A percentile compares a stretch with the other conserved stretches of the same genome.
These are phyloP conservation scores for Podarcis raffonei DNA, from an alignment of 2,113 vertebrate genomes.

Conservation along the genomic window DNA sequence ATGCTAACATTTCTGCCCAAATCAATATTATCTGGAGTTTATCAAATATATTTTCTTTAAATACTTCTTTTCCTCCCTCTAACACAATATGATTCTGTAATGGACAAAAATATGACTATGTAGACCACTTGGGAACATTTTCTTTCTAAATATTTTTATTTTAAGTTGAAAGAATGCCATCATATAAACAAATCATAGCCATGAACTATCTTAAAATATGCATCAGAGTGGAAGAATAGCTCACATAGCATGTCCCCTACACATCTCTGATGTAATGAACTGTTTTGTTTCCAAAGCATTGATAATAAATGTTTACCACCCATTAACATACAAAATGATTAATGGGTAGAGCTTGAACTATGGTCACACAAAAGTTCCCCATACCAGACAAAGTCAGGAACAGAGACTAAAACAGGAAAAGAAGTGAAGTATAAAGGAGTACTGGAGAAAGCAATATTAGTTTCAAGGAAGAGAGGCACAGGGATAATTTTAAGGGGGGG, in stretches of 20 bases:
- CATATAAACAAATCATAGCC: slow-evolving; percentile 45
- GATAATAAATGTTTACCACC: slow-evolving; percentile 4
- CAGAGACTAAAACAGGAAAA: slow-evolving; percentile 8
- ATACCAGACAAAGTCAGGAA: slow-evolving; percentile 31
- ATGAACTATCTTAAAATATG: slow-evolving; percentile 39
- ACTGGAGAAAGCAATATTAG: slow-evolving; percentile 17
- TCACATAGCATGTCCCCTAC: neutral
- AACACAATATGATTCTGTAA: slow-evolving; percentile 16
- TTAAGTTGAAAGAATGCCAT: slow-evolving; percentile 59
- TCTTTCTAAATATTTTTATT: slow-evolving; percentile 66
- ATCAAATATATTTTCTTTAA: slow-evolving; percentile 56
- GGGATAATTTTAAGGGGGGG: too few species aligned
- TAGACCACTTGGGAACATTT: slow-evolving; percentile 49
- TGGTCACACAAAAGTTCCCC: neutral
- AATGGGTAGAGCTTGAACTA: neutral
- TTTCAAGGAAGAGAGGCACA: slow-evolving; percentile 12
- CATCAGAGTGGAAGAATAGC: neutral
- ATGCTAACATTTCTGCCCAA: slow-evolving; percentile 23
- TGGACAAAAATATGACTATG: slow-evolving; percentile 49
- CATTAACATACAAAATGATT: slow-evolving; percentile 25
- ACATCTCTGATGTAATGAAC: neutral
- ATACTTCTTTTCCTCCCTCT: slow-evolving; percentile 30
- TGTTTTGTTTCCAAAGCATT: neutral
- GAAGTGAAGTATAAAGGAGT: neutral
- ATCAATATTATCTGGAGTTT: slow-evolving; percentile 51